Conservation (phyloP, 2,888 invertebrate genomes). For the Zygaena filipendulae region DNA sequence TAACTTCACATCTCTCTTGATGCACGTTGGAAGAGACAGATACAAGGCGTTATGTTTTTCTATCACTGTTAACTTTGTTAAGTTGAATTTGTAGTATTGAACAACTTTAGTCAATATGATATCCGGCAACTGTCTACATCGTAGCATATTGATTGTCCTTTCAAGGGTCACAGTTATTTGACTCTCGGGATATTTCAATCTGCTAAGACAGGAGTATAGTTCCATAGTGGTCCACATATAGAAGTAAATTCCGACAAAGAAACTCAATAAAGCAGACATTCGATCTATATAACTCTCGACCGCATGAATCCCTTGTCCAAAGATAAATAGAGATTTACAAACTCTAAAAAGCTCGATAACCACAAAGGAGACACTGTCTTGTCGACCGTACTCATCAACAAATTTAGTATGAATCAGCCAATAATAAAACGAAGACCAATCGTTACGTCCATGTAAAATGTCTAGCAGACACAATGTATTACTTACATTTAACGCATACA, state of each 20-base stretch:
- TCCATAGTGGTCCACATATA: constrained; percentile 24
- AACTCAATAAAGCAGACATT: constrained; percentile 19
- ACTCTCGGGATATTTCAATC: constrained; percentile 17
- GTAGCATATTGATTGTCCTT: constrained; percentile 14
- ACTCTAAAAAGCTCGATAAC: constrained; percentile 20
- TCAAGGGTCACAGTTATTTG: constrained; percentile 8
- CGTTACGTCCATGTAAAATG: no score
- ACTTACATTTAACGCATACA: constrained; percentile 18
- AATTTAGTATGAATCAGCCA: not conserved
- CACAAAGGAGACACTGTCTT: constrained; percentile 7
- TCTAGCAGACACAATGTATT: constrained; percentile 15
- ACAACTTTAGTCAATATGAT: constrained; percentile 17
- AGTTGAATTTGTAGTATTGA: constrained; percentile 19
- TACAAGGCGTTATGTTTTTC: constrained; percentile 19
- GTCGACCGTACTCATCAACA: not conserved
- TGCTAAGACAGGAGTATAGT: constrained; percentile 19
- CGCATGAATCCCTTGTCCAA: no score
- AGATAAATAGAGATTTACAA: constrained; percentile 23
- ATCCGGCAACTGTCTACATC: constrained; percentile 20
- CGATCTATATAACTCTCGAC: constrained; percentile 18
- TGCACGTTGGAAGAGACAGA: constrained; percentile 16
- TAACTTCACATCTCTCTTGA: constrained; percentile 21
- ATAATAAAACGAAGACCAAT: no score
- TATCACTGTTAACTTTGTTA: constrained; percentile 13
- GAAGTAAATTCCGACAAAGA: constrained; percentile 21